phyloP scores from a whole-genome alignment of 2,797 vertebrate species.

The Channa striata region DNA sequence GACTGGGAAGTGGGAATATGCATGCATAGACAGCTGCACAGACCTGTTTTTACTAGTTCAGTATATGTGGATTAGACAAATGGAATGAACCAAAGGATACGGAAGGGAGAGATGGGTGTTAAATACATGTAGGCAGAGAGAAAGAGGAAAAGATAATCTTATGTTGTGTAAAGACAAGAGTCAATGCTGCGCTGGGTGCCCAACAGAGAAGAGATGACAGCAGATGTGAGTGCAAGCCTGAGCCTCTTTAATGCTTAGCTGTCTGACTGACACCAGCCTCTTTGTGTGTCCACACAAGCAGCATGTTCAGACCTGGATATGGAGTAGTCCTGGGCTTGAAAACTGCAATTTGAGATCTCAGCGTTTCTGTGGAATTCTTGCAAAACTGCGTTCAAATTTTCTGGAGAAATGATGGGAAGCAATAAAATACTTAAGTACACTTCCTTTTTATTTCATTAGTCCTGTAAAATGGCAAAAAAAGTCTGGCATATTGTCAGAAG shows the following conservation, averaged over 20 bases:
- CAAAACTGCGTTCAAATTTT: neutral
- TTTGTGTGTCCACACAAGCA: constrained; percentile 2
- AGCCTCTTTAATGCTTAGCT: constrained; percentile 37
- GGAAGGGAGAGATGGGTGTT: constrained; percentile 5
- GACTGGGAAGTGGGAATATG: constrained; percentile 11
- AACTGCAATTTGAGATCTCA: neutral
- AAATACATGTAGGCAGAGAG: neutral
- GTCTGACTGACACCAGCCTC: constrained; percentile 28
- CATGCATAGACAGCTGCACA: constrained; percentile 4
- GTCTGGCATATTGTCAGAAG: no score
- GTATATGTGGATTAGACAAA: neutral
- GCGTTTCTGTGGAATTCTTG: neutral
- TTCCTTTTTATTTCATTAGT: neutral
- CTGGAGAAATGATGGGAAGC: neutral
- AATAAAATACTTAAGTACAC: neutral
- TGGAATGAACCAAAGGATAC: constrained; percentile 2
- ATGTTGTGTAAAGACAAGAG: constrained; percentile 57
- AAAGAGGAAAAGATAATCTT: constrained; percentile 15
- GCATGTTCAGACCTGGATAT: neutral
- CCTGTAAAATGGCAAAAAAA: no score
- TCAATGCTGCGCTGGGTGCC: constrained; percentile 46
- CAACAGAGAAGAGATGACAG: constrained; percentile 35
- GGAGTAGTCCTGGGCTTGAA: constrained; percentile 4
- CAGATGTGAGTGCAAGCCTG: constrained; percentile 61
- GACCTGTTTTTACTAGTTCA: constrained; percentile 9